phyloP scores from a whole-genome alignment of 2,888 invertebrate species.

The Leptogaster cylindrica region DNA sequence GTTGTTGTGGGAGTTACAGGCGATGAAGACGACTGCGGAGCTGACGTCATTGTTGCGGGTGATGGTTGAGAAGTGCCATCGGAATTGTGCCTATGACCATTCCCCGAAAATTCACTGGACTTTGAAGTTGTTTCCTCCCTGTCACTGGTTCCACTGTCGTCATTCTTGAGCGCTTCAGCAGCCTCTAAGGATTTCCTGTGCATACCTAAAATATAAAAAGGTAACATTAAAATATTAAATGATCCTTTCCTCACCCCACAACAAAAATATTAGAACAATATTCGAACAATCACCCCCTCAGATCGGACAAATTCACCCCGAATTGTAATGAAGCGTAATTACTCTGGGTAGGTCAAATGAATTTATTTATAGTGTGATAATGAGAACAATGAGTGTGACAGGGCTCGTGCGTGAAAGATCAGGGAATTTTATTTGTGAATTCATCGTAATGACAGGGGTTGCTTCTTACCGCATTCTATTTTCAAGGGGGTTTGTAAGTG shows the following conservation, averaged over 20 bases:
- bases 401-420: neutral
- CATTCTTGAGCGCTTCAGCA: slow-evolving; percentile 87
- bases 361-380: neutral
- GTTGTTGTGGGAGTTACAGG: slow-evolving; percentile 49
- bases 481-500: too few relatives aligned
- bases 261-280: too few relatives aligned
- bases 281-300: too few relatives aligned
- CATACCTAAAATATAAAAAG: slow-evolving; percentile 76
- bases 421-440: too few relatives aligned
- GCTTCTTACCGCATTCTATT: too few relatives aligned
- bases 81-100: slow-evolving; percentile 55
- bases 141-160: slow-evolving; percentile 74
- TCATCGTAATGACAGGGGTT: too few relatives aligned
- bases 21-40: slow-evolving; percentile 43
- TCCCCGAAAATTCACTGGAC: slow-evolving; percentile 64
- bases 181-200: slow-evolving; percentile 98
- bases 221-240: too few relatives aligned
- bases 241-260: too few relatives aligned
- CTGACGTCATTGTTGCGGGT: neutral
- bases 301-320: too few relatives aligned
- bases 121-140: slow-evolving; percentile 67
- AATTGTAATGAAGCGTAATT: too few relatives aligned
- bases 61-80: slow-evolving; percentile 61
- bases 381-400: neutral
- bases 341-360: too few relatives aligned